phyloP scores from a whole-genome alignment of 2,797 vertebrate genomes.

The Gymnothorax reevesii region DNA sequence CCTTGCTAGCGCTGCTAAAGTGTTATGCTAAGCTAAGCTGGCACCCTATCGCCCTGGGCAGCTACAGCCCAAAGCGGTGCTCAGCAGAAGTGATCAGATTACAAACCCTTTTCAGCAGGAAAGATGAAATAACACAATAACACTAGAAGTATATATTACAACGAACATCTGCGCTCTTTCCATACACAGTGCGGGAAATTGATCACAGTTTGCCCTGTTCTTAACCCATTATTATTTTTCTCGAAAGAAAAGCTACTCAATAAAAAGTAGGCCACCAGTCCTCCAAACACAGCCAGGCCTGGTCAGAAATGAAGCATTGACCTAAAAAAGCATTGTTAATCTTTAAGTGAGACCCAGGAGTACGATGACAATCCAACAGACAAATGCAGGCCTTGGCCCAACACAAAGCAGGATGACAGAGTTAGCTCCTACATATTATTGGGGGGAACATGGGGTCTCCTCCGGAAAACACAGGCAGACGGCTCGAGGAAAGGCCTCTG shows the following conservation, averaged over 20 bases:
- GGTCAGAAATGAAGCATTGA: background rate
- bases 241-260: background rate
- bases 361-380: too few relatives aligned
- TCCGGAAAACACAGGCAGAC: background rate
- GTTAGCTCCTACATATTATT: background rate
- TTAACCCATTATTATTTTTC: background rate
- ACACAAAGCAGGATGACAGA: too few relatives aligned
- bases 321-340: background rate
- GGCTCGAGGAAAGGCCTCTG: background rate
- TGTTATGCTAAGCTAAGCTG: background rate
- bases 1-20: too few relatives aligned
- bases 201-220: background rate
- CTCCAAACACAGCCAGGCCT: background rate
- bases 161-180: background rate
- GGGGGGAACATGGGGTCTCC: background rate
- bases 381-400: too few relatives aligned
- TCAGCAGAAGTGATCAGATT: background rate
- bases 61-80: background rate
- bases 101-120: background rate
- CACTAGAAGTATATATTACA: background rate
- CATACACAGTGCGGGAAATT: background rate
- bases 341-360: background rate
- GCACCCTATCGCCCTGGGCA: too few relatives aligned
- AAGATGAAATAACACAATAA: background rate
- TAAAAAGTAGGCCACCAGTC: too few relatives aligned